These are phyloP conservation scores for Phortica okadai DNA, from an alignment of 2,888 invertebrate genomes.

Conservation along the genomic window DNA sequence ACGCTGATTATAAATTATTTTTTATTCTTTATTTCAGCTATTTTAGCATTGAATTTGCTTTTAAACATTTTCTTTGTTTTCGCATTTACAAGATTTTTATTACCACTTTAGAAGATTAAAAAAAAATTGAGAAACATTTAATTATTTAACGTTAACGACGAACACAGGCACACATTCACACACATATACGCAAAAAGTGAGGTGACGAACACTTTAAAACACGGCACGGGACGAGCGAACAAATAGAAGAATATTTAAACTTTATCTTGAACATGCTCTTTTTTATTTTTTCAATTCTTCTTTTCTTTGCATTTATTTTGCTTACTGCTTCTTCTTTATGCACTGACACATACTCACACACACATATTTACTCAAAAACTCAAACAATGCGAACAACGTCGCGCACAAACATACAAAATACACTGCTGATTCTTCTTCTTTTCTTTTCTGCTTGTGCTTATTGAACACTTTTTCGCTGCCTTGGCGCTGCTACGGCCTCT, in stretches of 20 bases:
- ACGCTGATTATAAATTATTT: slow-evolving; percentile 5
- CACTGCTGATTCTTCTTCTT: slow-evolving; percentile 11
- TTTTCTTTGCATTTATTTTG: background rate
- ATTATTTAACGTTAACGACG: too few relatives aligned
- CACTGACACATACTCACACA: background rate
- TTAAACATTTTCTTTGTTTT: background rate
- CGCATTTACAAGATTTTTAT: background rate
- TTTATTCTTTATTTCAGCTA: too few relatives aligned
- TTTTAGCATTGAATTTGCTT: slow-evolving; percentile 3
- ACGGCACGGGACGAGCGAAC: too few relatives aligned
- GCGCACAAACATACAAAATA: background rate
- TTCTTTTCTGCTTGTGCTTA: slow-evolving; percentile 8
- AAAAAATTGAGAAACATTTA: too few relatives aligned
- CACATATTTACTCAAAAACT: background rate
- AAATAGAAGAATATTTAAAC: too few relatives aligned
- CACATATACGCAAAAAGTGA: background rate
- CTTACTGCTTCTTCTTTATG: background rate
- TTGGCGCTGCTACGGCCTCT: slow-evolving; percentile 8
- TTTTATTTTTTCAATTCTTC: background rate
- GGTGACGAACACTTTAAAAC: too few relatives aligned
- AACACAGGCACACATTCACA: background rate
- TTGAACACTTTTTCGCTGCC: slow-evolving; percentile 22
- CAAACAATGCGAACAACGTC: too few relatives aligned
- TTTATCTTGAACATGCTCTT: too few relatives aligned
- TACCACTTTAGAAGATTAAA: background rate